Evolutionary conservation across 2,113 vertebrate genomes (phyloP).

Genomic region (Chlorocebus sabaeus): DNA sequence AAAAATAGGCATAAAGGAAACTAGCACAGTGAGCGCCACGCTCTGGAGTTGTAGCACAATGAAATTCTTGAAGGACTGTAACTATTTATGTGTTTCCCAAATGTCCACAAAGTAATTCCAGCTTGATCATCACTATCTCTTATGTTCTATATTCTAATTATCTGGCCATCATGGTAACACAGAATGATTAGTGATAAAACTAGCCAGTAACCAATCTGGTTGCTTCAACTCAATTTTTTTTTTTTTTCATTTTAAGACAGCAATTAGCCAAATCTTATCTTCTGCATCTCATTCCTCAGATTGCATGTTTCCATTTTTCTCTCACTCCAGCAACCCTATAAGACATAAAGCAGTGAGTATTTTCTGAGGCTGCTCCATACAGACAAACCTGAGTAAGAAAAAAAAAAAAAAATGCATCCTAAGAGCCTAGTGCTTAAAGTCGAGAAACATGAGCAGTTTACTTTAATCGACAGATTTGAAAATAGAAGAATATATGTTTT

Average conservation of each 20-base stretch:
- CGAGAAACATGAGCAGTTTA: not conserved
- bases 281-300: not conserved
- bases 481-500: not conserved
- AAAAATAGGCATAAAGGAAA: not conserved
- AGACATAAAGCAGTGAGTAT: not conserved
- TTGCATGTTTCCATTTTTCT: not conserved
- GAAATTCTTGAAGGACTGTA: not conserved
- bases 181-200: not conserved
- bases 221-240: not conserved
- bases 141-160: not conserved
- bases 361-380: not conserved
- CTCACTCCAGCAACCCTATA: not conserved
- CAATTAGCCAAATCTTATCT: not conserved
- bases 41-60: not conserved
- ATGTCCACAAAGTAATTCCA: not conserved
- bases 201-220: not conserved
- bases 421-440: not conserved
- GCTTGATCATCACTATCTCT: not conserved
- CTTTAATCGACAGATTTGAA: not conserved
- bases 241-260: not conserved
- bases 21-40: not conserved
- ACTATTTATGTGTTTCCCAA: not conserved
- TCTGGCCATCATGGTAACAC: not conserved
- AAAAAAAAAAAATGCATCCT: not conserved
- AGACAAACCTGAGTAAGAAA: not conserved